Evolutionary conservation across 2,888 invertebrate genomes (phyloP).

Genomic region (Lochmaea capreae): DNA sequence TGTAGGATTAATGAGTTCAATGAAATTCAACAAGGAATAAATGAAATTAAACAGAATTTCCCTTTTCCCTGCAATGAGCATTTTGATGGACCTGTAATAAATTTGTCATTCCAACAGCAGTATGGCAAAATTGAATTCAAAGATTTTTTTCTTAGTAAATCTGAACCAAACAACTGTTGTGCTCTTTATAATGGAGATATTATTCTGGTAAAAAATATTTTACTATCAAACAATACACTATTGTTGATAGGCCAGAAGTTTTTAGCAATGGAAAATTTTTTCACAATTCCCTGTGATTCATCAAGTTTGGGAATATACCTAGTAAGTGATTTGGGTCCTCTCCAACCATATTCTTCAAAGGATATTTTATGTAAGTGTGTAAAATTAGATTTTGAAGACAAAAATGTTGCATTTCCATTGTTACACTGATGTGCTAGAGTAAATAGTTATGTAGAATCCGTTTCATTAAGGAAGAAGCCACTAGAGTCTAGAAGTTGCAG

Average conservation of each 20-base stretch:
- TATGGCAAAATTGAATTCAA: slow-evolving; percentile 10
- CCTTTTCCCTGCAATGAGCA: too few species aligned
- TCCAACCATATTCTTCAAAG: slow-evolving; percentile 11
- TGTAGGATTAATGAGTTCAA: neutral
- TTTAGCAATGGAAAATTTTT: slow-evolving; percentile 14
- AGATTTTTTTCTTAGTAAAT: slow-evolving; percentile 12
- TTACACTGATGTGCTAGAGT: slow-evolving; percentile 1
- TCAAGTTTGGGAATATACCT: slow-evolving; percentile 11
- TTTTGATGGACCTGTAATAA: too few species aligned
- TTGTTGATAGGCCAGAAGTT: neutral
- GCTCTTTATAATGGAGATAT: slow-evolving; percentile 5
- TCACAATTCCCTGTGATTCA: slow-evolving; percentile 15
- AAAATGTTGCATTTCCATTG: slow-evolving; percentile 17
- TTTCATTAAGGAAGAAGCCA: too few species aligned
- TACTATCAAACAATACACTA: slow-evolving; percentile 11
- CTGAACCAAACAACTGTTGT: slow-evolving; percentile 19
- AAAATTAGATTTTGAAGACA: slow-evolving; percentile 17
- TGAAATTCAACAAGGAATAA: neutral
- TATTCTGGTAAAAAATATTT: slow-evolving; percentile 16
- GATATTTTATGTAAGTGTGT: slow-evolving; percentile 9
- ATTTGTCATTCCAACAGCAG: neutral
- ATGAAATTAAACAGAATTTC: too few species aligned
- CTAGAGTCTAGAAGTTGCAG: too few species aligned
- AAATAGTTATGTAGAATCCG: too few species aligned
- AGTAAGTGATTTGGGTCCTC: slow-evolving; percentile 11